Percentiles rank a stretch among this genome's conserved stretches.
Conservation (phyloP, 1,140 invertebrate species). For the Ectropis grisescens region DNA sequence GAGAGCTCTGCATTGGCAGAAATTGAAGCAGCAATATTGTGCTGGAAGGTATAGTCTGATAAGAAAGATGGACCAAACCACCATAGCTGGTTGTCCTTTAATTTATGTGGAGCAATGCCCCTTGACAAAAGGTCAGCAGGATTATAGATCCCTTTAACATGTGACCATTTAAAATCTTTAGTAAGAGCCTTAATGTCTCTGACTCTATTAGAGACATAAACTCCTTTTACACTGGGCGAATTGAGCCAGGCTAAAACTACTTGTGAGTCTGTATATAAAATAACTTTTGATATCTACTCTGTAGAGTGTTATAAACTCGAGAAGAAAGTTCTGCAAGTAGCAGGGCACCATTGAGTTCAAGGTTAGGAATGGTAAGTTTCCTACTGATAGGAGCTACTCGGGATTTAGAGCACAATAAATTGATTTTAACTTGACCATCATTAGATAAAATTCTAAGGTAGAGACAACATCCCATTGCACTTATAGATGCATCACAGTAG, state of each 20-base stretch:
- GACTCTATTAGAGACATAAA: constrained; percentile 42
- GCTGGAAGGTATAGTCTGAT: no score
- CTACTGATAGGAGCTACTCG: constrained; percentile 6
- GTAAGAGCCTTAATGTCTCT: constrained; percentile 27
- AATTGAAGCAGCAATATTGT: no score
- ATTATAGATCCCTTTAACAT: constrained; percentile 13
- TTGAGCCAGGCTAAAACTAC: constrained; percentile 42
- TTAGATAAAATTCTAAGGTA: no score
- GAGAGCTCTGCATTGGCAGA: no score
- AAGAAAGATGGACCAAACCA: constrained; percentile 6
- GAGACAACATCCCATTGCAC: no score
- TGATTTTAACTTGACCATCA: no score
- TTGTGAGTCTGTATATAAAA: constrained; percentile 37
- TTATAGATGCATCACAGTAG: no score
- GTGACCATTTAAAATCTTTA: constrained; percentile 6
- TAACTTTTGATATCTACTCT: constrained; percentile 3
- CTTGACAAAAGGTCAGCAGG: constrained; percentile 22
- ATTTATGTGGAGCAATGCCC: constrained; percentile 4
- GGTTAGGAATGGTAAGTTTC: constrained; percentile 7
- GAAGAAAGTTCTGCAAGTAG: constrained; percentile 2
- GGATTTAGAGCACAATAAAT: constrained; percentile 10
- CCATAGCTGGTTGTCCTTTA: constrained; percentile 4
- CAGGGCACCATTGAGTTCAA: constrained; percentile 13
- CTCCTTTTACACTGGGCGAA: constrained; percentile 17
- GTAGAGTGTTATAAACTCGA: constrained; percentile 7